Conservation (phyloP, 2,113 vertebrate genomes). For the Sapajus apella region DNA sequence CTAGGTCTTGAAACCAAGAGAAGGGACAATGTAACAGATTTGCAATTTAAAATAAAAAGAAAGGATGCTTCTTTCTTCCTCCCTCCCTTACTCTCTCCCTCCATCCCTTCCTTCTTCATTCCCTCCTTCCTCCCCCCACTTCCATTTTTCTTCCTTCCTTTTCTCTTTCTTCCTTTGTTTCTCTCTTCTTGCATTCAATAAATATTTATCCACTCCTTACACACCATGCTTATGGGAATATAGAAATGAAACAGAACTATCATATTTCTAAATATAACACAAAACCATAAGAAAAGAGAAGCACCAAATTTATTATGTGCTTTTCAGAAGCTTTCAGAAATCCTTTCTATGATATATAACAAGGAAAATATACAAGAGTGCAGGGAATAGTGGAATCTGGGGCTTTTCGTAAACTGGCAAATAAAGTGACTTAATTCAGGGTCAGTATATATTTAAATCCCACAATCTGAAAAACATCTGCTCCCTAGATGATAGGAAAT, state of each 20-base stretch:
- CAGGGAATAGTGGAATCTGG: slow-evolving; percentile 40
- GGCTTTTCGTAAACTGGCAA: slow-evolving; percentile 48
- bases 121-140: too few relatives aligned
- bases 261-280: slow-evolving; percentile 61
- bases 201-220: slow-evolving; percentile 16
- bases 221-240: background rate
- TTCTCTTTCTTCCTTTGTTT: background rate
- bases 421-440: slow-evolving; percentile 17
- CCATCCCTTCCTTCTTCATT: accelerated
- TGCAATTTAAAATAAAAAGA: background rate
- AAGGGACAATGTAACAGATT: accelerated
- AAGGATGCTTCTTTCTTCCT: background rate
- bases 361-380: slow-evolving; percentile 38
- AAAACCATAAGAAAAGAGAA: slow-evolving; percentile 43
- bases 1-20: background rate
- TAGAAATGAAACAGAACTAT: slow-evolving; percentile 38
- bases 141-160: too few relatives aligned
- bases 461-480: slow-evolving; percentile 55
- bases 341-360: slow-evolving; percentile 42
- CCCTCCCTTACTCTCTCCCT: accelerated
- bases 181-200: background rate
- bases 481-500: slow-evolving; percentile 10
- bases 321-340: slow-evolving; percentile 70
- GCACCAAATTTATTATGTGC: slow-evolving; percentile 63
- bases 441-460: slow-evolving; percentile 42